Evolutionary conservation across 2,113 vertebrate species (phyloP), one percentile per base, ranked within the genome.

Genomic region (Tor tambroides): DNA sequence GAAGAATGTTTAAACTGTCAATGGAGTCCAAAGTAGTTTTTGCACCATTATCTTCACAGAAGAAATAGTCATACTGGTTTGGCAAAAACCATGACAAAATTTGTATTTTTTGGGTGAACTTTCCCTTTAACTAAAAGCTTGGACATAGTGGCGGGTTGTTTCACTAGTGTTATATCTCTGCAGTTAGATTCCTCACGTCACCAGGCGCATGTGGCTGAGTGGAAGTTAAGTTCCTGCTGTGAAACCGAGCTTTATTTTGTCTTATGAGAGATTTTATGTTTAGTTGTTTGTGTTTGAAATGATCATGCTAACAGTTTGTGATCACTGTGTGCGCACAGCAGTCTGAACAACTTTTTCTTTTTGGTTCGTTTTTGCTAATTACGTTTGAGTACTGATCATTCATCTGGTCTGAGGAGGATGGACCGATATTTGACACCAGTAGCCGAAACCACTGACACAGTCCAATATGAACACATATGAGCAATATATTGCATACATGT

Each of bases 281-380:
- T 67, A 4, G 11, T 63, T 79, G 65, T 79, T 83, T 19, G 6
- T 30, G 46, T 80, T 32, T 63, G n/a, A 51, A 35, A 32, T 80
- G n/a, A 61, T 87, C 26, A 61, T 6, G 35, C 79, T 38, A 54
- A 38, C 9, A 63, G 81, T 80, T 46, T 81, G 81, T 43, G 35
- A 32, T 82, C 82, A 90, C 81, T 87, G 76, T 90, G 81, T 51
- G 67, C 41, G n/a, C 15, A 85, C 81, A 88, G 83, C 85, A 88
- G 76, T 90, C 28, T n/a, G 28, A 72, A 30, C 49, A 78, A 59
- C 19, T 84, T 80, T 84, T 10, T 46, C 11, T 46, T 46, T 46
- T 82, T 5, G 54, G 41, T 35, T 84, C 54, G 10, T 80, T 89
- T 46, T 41, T 65, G 32, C 23, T 61, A 32, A 80, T 86, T 79